phyloP scores from a whole-genome alignment of 2,797 vertebrate species.

The Philypnodon macrostomus region DNA sequence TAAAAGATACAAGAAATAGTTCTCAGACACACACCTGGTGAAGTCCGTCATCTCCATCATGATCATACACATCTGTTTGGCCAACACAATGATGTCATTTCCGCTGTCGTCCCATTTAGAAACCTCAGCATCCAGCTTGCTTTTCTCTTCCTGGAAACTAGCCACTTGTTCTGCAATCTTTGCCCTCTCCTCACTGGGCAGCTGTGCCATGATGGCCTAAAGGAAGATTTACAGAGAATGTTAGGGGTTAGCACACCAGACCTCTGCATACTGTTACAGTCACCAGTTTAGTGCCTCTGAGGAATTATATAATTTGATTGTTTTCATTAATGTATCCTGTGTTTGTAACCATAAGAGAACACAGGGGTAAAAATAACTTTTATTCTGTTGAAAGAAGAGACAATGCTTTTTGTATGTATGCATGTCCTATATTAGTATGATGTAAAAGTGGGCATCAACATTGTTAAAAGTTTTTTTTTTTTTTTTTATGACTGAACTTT shows the following conservation, averaged over 20 bases:
- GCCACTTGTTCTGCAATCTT: constrained; percentile 98
- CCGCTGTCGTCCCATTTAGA: constrained; percentile 99
- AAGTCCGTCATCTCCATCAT: constrained; percentile 99
- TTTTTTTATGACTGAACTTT: too few relatives aligned
- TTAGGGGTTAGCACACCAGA: constrained; percentile 35
- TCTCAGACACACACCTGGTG: constrained; percentile 82
- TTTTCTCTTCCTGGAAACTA: constrained; percentile 98
- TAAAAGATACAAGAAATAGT: too few relatives aligned
- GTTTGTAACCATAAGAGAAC: constrained; percentile 8
- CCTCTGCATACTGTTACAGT: constrained; percentile 17
- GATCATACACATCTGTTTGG: constrained; percentile 99
- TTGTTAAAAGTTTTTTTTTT: too few relatives aligned
- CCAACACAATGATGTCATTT: constrained; percentile 98
- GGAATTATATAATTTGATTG: constrained; percentile 8
- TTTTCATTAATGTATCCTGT: constrained; percentile 15
- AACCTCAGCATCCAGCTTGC: constrained; percentile 97
- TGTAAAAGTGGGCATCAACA: too few relatives aligned
- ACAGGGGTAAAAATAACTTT: too few relatives aligned
- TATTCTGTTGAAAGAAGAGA: too few relatives aligned
- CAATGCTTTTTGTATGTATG: too few relatives aligned
- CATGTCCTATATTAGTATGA: too few relatives aligned
- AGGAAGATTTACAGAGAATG: constrained; percentile 34
- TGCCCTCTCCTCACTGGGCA: constrained; percentile 96
- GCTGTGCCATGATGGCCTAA: constrained; percentile 98
- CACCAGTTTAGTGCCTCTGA: constrained; percentile 16